Evolutionary conservation across 2,888 invertebrate species (phyloP), one percentile per base, ranked within the genome.

Genomic region (Zaprionus obscuricornis): DNA sequence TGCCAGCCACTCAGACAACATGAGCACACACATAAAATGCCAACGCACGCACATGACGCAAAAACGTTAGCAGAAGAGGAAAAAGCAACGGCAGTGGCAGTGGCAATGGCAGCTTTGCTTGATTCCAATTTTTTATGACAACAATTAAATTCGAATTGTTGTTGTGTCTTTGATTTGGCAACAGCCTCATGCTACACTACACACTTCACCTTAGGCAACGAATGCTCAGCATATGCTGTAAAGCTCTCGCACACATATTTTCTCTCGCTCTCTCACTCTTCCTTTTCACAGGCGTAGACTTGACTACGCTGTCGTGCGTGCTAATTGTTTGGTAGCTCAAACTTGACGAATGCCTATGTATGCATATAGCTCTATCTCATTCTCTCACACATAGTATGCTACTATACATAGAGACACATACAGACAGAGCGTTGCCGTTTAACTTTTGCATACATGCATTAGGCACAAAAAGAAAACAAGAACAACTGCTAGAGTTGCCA

Each of bases 101-200:
- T n/a, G n/a, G n/a, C n/a, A n/a, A n/a, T n/a, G 18, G 2, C n/a
- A 46, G 52, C 43, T 56, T 50, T 62, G 54, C 42, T 60, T 66
- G 58, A 56, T 62, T 43, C 36, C 33, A 42, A 52, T 63, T 55
- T 60, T 75, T 59, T 67, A 57, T 74, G 78, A 56, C 75, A 82
- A 74, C 78, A 79, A 85, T 79, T 85, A 82, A 78, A 74, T 56
- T 77, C 62, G 49, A 82, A 65, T 85, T 85, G 85, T 67, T 65
- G 78, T 57, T 74, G 42, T 60, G 74, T 60, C 74, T 81, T 73
- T 77, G 77, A 77, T 75, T 81, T 69, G 55, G 17, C 47, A 37
- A 16, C 43, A 55, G 55, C 33, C 39, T 18, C 43, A 24, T 39
- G 13, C 37, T n/a, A 18, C 29, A 10, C 5, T 27, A 45, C 20